Base-by-base conservation (phyloP, 1,140 invertebrate species). In the Apis mellifera region DNA sequence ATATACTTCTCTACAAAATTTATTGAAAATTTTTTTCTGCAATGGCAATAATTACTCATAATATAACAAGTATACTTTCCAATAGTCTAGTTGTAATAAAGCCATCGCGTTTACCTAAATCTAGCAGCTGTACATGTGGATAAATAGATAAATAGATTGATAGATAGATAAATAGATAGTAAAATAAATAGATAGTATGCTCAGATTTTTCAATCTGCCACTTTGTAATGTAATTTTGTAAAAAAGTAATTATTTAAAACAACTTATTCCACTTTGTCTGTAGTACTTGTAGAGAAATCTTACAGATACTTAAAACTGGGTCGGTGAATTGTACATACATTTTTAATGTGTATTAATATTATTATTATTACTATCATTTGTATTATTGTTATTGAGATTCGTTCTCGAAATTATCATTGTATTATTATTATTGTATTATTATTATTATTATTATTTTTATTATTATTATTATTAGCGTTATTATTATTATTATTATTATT, bases 161-260 rank as follows among this genome's bases (percentile, higher is more conserved):
- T 92, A 89, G 84, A 88, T 91, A 91, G 72, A 74, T 92, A 89
- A 83, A 88, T 91, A 91, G 84, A 83, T 89, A 85, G 83, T 81
- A 78, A 83, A 78, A 80, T 89, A 87, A 83, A 80, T 86, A 87
- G 86, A 72, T 90, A 85, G 90, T 88, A 89, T 87, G 88, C 91
- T 90, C 92, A 92, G 90, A 93, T 91, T 89, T 93, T 91, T 89
- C 89, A 91, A 88, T 92, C 90, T 90, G 90, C 89, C 86, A 90
- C 89, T 92, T 94, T 93, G 91, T 94, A 92, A 93, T 93, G 93
- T 93, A 93, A 94, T 94, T 94, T 93, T 94, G 93, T 93, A 94
- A 93, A 94, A 42, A 93, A 93, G 89, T 85, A 90, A 89, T 88
- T 91, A 92, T 92, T 92, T 92, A 91, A 92, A 90, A 82, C 86